Conservation (phyloP, 23 tunicate genomes). For the Styela plicata region DNA sequence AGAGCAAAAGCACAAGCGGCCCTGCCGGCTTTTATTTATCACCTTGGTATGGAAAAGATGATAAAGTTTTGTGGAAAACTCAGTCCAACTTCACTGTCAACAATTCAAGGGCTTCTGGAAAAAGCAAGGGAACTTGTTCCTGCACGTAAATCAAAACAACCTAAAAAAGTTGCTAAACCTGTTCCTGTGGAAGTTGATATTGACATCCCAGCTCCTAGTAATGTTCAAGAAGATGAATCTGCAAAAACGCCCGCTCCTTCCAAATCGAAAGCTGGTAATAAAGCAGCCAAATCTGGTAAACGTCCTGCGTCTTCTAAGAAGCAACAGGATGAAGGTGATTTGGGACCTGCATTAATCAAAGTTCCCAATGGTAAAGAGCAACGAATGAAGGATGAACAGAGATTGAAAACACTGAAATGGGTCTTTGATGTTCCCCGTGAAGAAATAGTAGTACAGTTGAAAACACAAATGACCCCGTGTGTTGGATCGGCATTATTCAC, state of each 20-base stretch:
- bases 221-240: slow-evolving; percentile 10
- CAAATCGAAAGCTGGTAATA: slow-evolving; percentile 15
- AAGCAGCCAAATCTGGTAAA: slow-evolving; percentile 23
- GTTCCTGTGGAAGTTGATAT: background rate
- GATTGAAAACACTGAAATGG: slow-evolving; percentile 89
- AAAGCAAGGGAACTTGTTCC: slow-evolving; percentile 77
- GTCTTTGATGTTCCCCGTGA: slow-evolving; percentile 64
- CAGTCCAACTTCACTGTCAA: slow-evolving; percentile 43
- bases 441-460: slow-evolving; percentile 68
- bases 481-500: slow-evolving; percentile 40
- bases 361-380: slow-evolving; percentile 79
- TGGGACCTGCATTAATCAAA: slow-evolving; percentile 38
- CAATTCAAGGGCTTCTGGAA: slow-evolving; percentile 56
- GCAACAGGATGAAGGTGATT: slow-evolving; percentile 54
- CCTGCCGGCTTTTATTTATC: slow-evolving; percentile 74
- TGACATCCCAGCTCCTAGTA: background rate
- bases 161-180: slow-evolving; percentile 21
- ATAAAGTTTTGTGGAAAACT: slow-evolving; percentile 45
- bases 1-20: slow-evolving; percentile 76
- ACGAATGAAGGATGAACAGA: slow-evolving; percentile 88
- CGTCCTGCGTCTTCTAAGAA: slow-evolving; percentile 40
- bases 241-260: background rate
- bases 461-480: slow-evolving; percentile 62
- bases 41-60: slow-evolving; percentile 70
- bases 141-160: slow-evolving; percentile 39